These are phyloP conservation scores for Gambusia yucatana DNA, from an alignment of 2,797 vertebrate species.

Conservation along the genomic window DNA sequence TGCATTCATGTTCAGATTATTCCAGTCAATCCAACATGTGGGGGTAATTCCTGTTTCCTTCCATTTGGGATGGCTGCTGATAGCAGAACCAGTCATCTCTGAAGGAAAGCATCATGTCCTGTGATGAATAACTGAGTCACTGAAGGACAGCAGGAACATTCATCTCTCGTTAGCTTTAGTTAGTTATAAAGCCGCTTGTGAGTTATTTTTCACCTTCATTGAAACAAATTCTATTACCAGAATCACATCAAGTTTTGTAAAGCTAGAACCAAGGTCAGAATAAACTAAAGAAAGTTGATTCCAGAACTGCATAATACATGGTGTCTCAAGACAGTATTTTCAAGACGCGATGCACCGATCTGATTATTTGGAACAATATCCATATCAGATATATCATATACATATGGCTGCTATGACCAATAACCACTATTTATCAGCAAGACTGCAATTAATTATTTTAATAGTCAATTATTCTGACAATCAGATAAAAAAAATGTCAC, in stretches of 20 bases:
- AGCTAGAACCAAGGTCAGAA: background rate
- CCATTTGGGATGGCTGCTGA: background rate
- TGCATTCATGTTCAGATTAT: background rate
- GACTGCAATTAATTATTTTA: no score
- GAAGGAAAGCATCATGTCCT: background rate
- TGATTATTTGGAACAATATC: background rate
- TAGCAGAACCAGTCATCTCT: background rate
- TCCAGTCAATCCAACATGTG: background rate
- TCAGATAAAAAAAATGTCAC: no score
- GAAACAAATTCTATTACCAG: background rate
- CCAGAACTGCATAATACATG: background rate
- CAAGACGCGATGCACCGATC: background rate
- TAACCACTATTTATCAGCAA: no score
- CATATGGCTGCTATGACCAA: background rate
- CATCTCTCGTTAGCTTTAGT: background rate
- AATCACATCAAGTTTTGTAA: background rate
- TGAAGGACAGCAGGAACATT: background rate
- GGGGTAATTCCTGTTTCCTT: background rate
- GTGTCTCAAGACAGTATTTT: background rate
- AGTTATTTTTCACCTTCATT: background rate
- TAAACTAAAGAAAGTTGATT: background rate
- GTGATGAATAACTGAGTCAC: background rate
- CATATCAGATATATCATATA: background rate
- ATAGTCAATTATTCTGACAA: no score
- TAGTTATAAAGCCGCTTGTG: background rate